Conservation (phyloP, 1,140 invertebrate genomes). For the Cotesia vestalis region DNA sequence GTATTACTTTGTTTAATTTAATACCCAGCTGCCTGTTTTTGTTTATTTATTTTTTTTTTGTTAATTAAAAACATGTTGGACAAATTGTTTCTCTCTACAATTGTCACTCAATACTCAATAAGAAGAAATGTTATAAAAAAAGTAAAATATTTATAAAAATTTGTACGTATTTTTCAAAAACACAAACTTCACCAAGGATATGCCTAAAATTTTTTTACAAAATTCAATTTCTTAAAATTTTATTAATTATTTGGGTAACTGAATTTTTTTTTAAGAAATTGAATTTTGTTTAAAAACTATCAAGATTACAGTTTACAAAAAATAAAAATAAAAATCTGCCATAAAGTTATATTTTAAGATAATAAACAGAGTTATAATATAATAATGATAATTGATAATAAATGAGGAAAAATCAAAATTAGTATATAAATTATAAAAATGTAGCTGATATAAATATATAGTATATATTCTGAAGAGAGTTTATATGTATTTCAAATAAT, state of each 20-base stretch:
- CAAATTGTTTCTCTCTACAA: neutral
- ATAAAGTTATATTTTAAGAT: neutral
- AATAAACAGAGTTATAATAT: neutral
- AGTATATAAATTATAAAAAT: conserved; percentile 39
- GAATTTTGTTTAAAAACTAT: too few species aligned
- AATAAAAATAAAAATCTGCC: too few species aligned
- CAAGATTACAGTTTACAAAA: too few species aligned
- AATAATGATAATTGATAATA: neutral
- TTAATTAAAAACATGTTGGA: neutral
- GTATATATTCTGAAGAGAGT: conserved; percentile 36
- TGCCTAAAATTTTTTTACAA: conserved; percentile 23
- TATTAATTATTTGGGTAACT: too few species aligned
- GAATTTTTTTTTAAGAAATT: too few species aligned
- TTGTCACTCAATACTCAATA: neutral
- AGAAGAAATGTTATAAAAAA: neutral
- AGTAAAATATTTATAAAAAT: neutral
- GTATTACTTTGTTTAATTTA: neutral
- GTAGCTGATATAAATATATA: conserved; percentile 38
- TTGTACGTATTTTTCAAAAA: neutral
- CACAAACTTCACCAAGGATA: conserved; percentile 36
- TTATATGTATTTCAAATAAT: conserved; percentile 38
- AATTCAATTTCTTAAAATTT: neutral
- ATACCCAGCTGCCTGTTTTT: neutral
- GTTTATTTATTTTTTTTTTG: conserved; percentile 18
- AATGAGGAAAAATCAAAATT: conserved; percentile 49